Conservation (phyloP, 2,888 invertebrate species). For the Drosophila meridiana region DNA sequence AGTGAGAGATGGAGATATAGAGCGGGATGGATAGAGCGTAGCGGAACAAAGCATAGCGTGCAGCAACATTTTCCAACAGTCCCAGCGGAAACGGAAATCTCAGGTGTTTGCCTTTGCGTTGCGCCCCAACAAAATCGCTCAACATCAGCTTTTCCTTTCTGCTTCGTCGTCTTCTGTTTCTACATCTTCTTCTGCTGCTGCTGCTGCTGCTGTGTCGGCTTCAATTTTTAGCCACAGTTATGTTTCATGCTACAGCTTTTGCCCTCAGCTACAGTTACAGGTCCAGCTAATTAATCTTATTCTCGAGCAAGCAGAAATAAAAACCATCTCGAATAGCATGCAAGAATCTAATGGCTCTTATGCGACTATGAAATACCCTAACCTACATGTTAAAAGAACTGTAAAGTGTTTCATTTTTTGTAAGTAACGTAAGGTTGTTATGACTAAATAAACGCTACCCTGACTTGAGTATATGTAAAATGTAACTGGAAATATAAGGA, state of each 20-base stretch:
- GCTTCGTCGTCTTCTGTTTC: not conserved
- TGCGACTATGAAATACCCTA: slow-evolving; percentile 3
- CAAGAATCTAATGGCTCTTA: not conserved
- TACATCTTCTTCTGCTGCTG: not conserved
- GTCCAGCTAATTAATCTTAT: slow-evolving; percentile 77
- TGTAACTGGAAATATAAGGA: not conserved
- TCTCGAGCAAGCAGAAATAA: slow-evolving; percentile 33
- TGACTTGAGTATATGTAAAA: not conserved
- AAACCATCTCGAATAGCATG: slow-evolving; percentile 7
- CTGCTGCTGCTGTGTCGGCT: not conserved
- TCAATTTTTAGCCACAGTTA: slow-evolving; percentile 12
- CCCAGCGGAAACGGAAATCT: slow-evolving; percentile 79
- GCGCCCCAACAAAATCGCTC: slow-evolving; percentile 23
- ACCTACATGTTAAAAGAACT: not conserved
- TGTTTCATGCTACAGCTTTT: slow-evolving; percentile 33
- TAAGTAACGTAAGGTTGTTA: not conserved
- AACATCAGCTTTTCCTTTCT: slow-evolving; percentile 16
- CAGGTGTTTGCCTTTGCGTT: slow-evolving; percentile 74
- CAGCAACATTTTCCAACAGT: slow-evolving; percentile 31
- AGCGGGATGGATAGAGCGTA: not conserved
- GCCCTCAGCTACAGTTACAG: slow-evolving; percentile 14
- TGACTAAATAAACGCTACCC: not conserved
- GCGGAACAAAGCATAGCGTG: slow-evolving; percentile 34
- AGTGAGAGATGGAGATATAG: not conserved
- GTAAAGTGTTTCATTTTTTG: not conserved